Evolutionary conservation across 37 sponge, comb jelly and placozoan genomes (phyloP).

Genomic region (Hormiphora californensis): DNA sequence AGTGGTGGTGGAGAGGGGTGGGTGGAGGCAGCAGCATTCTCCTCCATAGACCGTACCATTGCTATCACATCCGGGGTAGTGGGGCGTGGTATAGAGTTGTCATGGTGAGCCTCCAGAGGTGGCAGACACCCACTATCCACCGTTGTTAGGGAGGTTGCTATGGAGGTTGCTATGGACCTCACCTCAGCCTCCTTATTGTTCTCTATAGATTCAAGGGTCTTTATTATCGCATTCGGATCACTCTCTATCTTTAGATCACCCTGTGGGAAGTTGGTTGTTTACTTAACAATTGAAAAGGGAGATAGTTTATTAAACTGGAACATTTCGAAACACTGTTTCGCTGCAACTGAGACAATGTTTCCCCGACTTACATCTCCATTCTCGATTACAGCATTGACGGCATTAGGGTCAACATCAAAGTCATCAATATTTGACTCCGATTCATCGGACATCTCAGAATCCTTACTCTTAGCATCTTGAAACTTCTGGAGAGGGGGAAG

Average conservation of each 20-base stretch:
- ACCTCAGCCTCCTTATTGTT: background rate
- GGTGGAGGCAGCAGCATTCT: background rate
- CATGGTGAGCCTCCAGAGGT: slow-evolving; percentile 33
- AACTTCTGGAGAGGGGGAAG: too few relatives aligned
- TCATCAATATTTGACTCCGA: slow-evolving; percentile 45
- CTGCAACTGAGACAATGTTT: too few relatives aligned
- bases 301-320: too few relatives aligned
- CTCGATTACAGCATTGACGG: slow-evolving; percentile 40
- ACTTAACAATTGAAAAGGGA: too few relatives aligned
- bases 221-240: background rate
- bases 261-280: too few relatives aligned
- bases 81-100: background rate
- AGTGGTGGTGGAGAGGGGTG: slow-evolving; percentile 33
- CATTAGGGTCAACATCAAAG: slow-evolving; percentile 26
- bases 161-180: background rate
- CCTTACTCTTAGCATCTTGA: too few relatives aligned
- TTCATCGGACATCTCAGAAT: slow-evolving; percentile 21
- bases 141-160: background rate
- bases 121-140: background rate
- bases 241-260: slow-evolving; percentile 51
- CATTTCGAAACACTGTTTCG: too few relatives aligned
- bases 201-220: slow-evolving; percentile 31
- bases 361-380: slow-evolving; percentile 48
- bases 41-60: background rate
- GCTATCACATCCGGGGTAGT: slow-evolving; percentile 46